Conservation (phyloP, 2,888 invertebrate genomes). For the Mythimna albipuncta region DNA sequence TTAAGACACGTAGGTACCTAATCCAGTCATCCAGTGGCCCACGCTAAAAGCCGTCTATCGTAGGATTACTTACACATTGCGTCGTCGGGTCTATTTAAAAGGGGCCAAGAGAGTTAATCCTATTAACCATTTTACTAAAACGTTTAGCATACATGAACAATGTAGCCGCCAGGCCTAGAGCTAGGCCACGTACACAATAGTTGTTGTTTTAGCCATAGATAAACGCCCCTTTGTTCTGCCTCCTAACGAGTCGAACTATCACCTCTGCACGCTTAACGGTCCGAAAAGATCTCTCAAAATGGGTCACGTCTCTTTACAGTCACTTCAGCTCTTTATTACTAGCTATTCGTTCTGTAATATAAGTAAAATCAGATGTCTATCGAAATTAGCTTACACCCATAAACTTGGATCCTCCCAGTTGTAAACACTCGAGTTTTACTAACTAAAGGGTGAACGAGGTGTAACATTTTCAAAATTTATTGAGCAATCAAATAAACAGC, state of each 20-base stretch:
- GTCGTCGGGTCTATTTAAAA: conserved; percentile 5
- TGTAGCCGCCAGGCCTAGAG: conserved; percentile 18
- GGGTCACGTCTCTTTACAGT: conserved; percentile 25
- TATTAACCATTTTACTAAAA: conserved; percentile 43
- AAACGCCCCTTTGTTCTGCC: conserved; percentile 51
- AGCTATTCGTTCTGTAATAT: not conserved
- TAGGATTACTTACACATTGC: conserved; percentile 27
- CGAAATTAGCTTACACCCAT: conserved; percentile 15
- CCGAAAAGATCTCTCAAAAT: conserved; percentile 36
- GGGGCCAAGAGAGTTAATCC: conserved; percentile 39
- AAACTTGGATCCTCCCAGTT: conserved; percentile 29
- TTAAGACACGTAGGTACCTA: not conserved
- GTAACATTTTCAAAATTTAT: conserved; percentile 44
- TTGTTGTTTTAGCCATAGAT: conserved; percentile 45
- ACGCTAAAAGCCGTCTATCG: conserved; percentile 12
- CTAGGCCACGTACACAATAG: conserved; percentile 35
- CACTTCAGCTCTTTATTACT: conserved; percentile 12
- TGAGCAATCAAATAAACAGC: conserved; percentile 56
- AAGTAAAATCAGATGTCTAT: conserved; percentile 14
- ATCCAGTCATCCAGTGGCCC: not conserved
- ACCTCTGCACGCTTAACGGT: conserved; percentile 35
- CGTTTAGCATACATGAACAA: conserved; percentile 51
- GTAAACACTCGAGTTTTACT: conserved; percentile 25
- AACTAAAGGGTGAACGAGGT: conserved; percentile 42
- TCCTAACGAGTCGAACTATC: conserved; percentile 48